A percentile compares a stretch with the other conserved stretches of the same genome.
These are phyloP conservation scores for Mus pahari DNA, from an alignment of 2,113 vertebrate species.

Conservation along the genomic window DNA sequence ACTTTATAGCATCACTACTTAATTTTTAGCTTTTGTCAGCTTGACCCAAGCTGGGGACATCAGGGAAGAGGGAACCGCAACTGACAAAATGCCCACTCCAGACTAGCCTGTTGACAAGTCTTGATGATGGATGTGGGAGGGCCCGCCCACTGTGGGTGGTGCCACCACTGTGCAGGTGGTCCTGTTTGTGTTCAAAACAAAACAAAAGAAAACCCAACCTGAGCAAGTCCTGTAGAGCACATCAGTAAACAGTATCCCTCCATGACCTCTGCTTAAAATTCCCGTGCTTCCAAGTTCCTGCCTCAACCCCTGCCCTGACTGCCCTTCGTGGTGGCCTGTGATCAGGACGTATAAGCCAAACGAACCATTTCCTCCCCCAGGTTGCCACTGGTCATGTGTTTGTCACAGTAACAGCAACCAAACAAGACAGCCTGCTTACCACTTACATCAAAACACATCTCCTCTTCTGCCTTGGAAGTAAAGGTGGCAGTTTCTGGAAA, in stretches of 20 bases:
- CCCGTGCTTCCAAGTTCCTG: not conserved
- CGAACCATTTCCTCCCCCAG: not conserved
- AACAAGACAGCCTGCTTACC: not conserved
- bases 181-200: not conserved
- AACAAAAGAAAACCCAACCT: not conserved
- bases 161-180: not conserved
- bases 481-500: conserved; percentile 18
- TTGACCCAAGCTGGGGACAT: not conserved
- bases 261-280: not conserved
- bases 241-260: not conserved
- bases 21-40: not conserved
- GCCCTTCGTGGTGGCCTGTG: not conserved
- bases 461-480: not conserved
- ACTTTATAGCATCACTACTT: not conserved
- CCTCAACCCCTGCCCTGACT: not conserved
- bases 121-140: not conserved
- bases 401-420: not conserved
- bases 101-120: too few species aligned
- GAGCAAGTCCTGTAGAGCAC: not conserved
- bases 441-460: conserved; percentile 29
- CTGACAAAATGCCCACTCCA: not conserved
- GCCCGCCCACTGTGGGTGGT: not conserved
- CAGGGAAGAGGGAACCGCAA: not conserved
- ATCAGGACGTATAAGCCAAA: not conserved
- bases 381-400: not conserved